These are phyloP conservation scores for Pituophis catenifer DNA, from an alignment of 2,113 vertebrate species.

Conservation along the genomic window DNA sequence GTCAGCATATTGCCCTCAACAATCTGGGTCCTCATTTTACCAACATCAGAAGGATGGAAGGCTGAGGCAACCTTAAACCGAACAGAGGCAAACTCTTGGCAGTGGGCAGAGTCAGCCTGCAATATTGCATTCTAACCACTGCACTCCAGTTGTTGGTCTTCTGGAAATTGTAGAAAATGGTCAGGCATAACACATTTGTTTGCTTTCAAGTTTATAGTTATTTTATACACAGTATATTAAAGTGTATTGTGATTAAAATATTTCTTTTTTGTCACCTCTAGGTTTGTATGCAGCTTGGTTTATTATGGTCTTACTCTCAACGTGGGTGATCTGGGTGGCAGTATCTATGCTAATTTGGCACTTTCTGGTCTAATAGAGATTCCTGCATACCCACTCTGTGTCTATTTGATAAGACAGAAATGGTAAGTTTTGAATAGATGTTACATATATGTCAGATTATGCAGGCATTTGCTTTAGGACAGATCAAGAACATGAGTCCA, in stretches of 20 bases:
- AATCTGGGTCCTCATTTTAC: not conserved
- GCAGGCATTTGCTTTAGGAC: not conserved
- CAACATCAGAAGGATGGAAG: not conserved
- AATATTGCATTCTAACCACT: not conserved
- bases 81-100: not conserved
- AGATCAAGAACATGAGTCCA: not conserved
- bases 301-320: conserved; percentile 82
- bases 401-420: conserved; percentile 77
- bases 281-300: conserved; percentile 83
- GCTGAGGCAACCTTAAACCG: not conserved
- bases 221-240: not conserved
- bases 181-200: not conserved
- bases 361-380: conserved; percentile 79
- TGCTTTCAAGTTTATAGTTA: not conserved
- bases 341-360: conserved; percentile 76
- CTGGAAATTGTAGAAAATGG: not conserved
- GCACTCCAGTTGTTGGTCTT: not conserved
- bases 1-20: not conserved
- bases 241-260: not conserved
- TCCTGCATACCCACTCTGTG: conserved; percentile 77
- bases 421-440: conserved; percentile 66
- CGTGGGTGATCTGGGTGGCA: conserved; percentile 75
- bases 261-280: conserved; percentile 36
- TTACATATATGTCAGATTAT: not conserved
- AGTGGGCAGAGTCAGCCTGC: not conserved